phyloP scores from a whole-genome alignment of 2,113 vertebrate genomes.

The Nothocercus nigrocapillus region DNA sequence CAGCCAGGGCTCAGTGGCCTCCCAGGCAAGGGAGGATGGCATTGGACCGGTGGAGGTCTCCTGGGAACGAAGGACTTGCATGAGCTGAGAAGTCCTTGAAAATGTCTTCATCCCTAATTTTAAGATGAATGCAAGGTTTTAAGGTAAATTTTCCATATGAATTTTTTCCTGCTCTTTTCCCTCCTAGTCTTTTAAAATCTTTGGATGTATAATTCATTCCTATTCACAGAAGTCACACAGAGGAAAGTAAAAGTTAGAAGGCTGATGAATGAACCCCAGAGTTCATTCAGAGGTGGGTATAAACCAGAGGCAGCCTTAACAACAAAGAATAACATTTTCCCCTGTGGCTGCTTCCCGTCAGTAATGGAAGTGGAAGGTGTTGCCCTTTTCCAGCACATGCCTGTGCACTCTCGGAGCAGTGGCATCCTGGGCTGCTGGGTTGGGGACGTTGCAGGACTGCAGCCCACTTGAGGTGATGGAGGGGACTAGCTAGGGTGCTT shows the following conservation, averaged over 20 bases:
- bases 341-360: background rate
- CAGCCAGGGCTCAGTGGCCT: fast-evolving
- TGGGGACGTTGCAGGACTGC: background rate
- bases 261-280: background rate
- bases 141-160: background rate
- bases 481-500: fast-evolving
- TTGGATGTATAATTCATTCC: background rate
- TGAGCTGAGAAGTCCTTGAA: background rate
- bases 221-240: background rate
- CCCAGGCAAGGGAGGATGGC: background rate
- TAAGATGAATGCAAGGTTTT: background rate
- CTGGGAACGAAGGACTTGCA: background rate
- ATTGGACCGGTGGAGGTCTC: background rate
- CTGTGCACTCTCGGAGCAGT: background rate
- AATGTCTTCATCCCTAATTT: background rate
- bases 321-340: background rate
- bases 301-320: background rate
- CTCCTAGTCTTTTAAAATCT: background rate
- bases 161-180: background rate
- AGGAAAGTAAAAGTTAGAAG: background rate
- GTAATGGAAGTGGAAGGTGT: background rate
- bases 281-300: background rate
- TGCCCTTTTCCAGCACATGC: background rate
- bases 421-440: fast-evolving
- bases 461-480: fast-evolving